phyloP scores from a whole-genome alignment of 2,888 invertebrate genomes.

The Lepidochrysops patricia region DNA sequence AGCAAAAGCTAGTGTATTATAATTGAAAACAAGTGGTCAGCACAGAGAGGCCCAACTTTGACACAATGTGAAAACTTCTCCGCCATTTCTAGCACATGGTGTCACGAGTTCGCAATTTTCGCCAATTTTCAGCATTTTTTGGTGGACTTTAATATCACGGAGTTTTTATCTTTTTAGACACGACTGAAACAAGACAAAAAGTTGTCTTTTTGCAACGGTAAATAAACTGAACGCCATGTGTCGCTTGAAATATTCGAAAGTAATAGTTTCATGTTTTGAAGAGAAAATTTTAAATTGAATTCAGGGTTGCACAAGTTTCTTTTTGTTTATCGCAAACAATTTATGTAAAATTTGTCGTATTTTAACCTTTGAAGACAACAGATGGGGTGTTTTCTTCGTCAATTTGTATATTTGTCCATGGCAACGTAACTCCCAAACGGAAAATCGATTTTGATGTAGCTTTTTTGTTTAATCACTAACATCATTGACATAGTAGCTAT shows the following conservation, averaged over 20 bases:
- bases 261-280: conserved; percentile 2
- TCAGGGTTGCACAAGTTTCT: background rate
- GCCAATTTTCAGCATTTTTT: background rate
- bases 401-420: too few species aligned
- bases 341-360: background rate
- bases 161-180: background rate
- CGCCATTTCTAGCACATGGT: background rate
- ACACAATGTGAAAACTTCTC: background rate
- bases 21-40: background rate
- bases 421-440: too few species aligned
- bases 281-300: conserved; percentile 2
- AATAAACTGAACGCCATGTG: background rate
- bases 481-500: too few species aligned
- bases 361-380: too few species aligned
- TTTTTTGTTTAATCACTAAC: too few species aligned
- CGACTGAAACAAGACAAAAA: background rate
- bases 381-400: too few species aligned
- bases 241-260: conserved; percentile 1
- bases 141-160: background rate
- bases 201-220: background rate
- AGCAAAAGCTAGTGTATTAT: background rate
- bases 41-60: background rate
- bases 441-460: too few species aligned
- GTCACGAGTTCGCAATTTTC: background rate
- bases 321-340: background rate